Conservation (phyloP, 2,113 vertebrate genomes). For the Lophotis ruficrista region DNA sequence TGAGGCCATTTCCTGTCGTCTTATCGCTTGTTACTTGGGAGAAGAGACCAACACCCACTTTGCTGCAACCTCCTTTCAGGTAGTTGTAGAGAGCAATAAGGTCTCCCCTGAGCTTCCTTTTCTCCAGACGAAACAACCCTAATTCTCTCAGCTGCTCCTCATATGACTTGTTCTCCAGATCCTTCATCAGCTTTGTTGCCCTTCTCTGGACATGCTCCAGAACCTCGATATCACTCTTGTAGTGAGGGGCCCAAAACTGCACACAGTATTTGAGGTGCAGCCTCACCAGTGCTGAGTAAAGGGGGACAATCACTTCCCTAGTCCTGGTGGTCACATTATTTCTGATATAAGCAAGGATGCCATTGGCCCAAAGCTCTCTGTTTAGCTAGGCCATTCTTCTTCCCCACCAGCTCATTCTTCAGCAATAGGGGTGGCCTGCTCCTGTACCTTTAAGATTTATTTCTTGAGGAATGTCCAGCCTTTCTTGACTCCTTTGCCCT, state of each 20-base stretch:
- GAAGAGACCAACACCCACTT: background rate
- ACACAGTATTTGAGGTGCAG: background rate
- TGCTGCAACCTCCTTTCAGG: background rate
- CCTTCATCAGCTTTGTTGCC: background rate
- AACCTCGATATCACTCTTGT: background rate
- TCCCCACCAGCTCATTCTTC: accelerated
- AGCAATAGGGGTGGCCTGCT: accelerated
- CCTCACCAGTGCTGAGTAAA: background rate
- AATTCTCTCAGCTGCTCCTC: background rate
- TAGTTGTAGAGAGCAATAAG: background rate
- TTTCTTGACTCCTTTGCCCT: background rate
- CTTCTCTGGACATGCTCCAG: background rate
- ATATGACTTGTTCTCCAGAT: background rate
- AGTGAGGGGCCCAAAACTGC: background rate
- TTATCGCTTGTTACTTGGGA: too few relatives aligned
- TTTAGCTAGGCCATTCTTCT: background rate
- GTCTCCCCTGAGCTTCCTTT: background rate
- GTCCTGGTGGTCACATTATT: too few relatives aligned
- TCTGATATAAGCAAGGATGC: background rate
- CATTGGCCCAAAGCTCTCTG: background rate
- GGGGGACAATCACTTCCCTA: too few relatives aligned
- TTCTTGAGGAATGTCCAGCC: background rate
- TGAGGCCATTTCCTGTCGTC: background rate
- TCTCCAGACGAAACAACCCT: background rate
- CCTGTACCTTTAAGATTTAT: background rate